These are phyloP conservation scores for Mimachlamys varia DNA, from an alignment of 2,888 invertebrate genomes.

Conservation along the genomic window DNA sequence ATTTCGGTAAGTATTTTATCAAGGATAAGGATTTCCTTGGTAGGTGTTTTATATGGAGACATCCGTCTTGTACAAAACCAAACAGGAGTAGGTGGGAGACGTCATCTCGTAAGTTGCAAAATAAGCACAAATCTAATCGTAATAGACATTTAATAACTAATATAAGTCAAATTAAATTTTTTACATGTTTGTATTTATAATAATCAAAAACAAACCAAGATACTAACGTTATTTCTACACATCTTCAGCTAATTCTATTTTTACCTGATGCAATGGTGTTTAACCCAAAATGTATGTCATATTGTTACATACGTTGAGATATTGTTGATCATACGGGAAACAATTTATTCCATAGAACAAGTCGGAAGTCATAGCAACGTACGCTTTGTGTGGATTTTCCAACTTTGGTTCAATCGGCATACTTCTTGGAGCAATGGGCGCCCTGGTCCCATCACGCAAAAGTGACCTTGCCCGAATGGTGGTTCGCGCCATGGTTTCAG, in stretches of 20 bases:
- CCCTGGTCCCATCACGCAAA: slow-evolving; percentile 71
- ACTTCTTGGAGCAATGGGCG: slow-evolving; percentile 69
- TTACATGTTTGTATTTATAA: no score
- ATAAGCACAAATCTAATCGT: no score
- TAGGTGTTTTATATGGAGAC: background rate
- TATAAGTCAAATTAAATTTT: no score
- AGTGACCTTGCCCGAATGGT: slow-evolving; percentile 67
- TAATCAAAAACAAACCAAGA: no score
- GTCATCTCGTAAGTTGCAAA: background rate
- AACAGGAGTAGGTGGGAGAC: background rate
- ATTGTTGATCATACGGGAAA: no score
- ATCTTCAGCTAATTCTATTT: no score
- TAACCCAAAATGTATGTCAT: no score
- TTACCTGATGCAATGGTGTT: no score
- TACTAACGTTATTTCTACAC: no score
- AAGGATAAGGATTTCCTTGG: slow-evolving; percentile 40
- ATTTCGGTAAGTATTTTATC: background rate
- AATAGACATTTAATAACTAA: no score
- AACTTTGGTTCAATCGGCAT: slow-evolving; percentile 78
- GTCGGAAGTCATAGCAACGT: slow-evolving; percentile 75
- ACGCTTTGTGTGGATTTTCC: slow-evolving; percentile 77
- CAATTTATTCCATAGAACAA: slow-evolving; percentile 57
- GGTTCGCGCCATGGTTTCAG: slow-evolving; percentile 78
- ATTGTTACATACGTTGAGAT: no score
- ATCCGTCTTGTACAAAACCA: background rate